Evolutionary conservation across 2,797 vertebrate species (phyloP), one percentile per base, ranked within the genome.

Genomic region (Anas georgica): DNA sequence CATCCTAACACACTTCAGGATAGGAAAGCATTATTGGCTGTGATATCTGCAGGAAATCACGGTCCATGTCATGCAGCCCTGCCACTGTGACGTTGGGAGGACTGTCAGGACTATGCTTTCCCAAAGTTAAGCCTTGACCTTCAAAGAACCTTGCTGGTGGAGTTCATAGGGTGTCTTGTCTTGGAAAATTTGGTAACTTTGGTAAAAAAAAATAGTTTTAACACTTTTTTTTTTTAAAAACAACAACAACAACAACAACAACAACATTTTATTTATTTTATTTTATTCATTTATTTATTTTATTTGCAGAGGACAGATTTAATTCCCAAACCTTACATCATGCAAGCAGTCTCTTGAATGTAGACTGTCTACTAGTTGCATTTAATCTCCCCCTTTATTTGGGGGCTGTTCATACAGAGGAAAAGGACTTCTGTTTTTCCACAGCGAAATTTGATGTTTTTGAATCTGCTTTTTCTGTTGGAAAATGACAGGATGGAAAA

Each of bases 401-500:
- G 41, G 35, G 58, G 21, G 25, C 55, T 84, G 35, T 21, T 31
- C 35, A 84, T n/a, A 37, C 48, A 58, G 64, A 12, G 25, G 23
- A 4, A 75, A 88, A 90, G 37, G 72, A 82, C 52, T 84, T 93
- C 52, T 87, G 69, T 74, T 94, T 95, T 95, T 96, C 93, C 82
- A 91, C 81, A 80, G 88, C 86, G 85, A 84, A 92, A 95, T 67
- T 39, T 74, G 88, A 94, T 96, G 96, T 83, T 95, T 96, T 96
- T 56, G 81, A 93, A 83, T 91, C 50, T 85, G 48, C 79, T 95
- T 96, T 94, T 91, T 80, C 91, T 85, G 90, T 86, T 96, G 94
- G 88, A 95, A 95, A 89, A 95, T 95, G 96, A 96, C 96, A 96
- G 93, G 93, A 91, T 96, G 93, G 96, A 96, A 95, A 96, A 96